phyloP scores from a whole-genome alignment of 2,797 vertebrate species.

The Triplophysa bombifrons region DNA sequence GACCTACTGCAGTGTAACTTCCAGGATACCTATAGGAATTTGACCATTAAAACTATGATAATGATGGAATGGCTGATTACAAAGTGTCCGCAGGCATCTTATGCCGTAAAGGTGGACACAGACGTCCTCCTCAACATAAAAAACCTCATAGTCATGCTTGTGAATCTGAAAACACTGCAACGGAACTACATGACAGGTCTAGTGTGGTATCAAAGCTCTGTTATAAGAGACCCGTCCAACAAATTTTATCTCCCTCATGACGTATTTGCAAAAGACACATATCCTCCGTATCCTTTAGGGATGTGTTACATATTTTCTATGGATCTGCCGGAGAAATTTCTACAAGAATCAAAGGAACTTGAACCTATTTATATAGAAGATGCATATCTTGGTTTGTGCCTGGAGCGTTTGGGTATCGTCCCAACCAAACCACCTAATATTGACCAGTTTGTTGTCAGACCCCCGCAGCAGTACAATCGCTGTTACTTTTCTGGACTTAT shows the following conservation, averaged over 20 bases:
- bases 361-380: conserved; percentile 80
- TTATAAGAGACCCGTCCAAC: conserved; percentile 57
- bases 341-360: conserved; percentile 64
- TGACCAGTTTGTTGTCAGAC: conserved; percentile 58
- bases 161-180: conserved; percentile 37
- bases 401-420: conserved; percentile 59
- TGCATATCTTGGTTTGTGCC: conserved; percentile 77
- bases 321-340: conserved; percentile 67
- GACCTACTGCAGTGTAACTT: conserved; percentile 81
- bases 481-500: conserved; percentile 69
- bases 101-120: conserved; percentile 75
- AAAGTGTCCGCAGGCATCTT: conserved; percentile 67
- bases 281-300: conserved; percentile 76
- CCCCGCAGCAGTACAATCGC: conserved; percentile 46
- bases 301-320: conserved; percentile 79
- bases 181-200: conserved; percentile 68
- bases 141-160: conserved; percentile 64
- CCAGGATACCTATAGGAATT: conserved; percentile 75
- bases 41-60: conserved; percentile 81
- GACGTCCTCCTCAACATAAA: conserved; percentile 81
- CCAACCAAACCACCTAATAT: conserved; percentile 51
- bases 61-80: conserved; percentile 76
- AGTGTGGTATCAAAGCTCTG: conserved; percentile 63
- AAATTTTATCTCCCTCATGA: conserved; percentile 74
- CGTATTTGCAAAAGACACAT: conserved; percentile 64